Percentiles rank a stretch among this genome's conserved stretches.
These are phyloP conservation scores for Bergia sp. DNA, from an alignment of 92 coral and sea anemone genomes.

Conservation along the genomic window DNA sequence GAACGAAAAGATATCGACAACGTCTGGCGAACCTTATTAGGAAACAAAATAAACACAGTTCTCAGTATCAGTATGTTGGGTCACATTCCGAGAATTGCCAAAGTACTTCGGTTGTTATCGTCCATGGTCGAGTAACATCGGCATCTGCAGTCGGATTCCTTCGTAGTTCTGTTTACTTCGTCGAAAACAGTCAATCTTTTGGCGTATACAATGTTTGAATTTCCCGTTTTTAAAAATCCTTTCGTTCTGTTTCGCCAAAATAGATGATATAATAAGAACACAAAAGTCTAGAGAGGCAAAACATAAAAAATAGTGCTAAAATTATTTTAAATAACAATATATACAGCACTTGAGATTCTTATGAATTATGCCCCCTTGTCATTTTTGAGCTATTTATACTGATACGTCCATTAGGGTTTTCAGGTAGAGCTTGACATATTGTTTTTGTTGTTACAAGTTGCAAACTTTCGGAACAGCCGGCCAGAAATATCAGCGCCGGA, in stretches of 20 bases:
- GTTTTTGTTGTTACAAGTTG: no score
- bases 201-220: neutral
- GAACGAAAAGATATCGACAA: conserved; percentile 31
- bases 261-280: neutral
- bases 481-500: neutral
- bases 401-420: neutral
- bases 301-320: neutral
- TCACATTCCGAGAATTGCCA: conserved; percentile 43
- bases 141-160: conserved; percentile 29
- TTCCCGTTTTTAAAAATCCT: neutral
- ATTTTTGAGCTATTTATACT: neutral
- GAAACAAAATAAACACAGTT: neutral
- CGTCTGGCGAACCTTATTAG: conserved; percentile 20
- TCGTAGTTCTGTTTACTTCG: neutral
- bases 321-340: no score
- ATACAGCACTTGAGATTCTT: neutral
- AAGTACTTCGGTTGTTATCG: conserved; percentile 38
- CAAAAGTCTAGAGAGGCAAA: neutral
- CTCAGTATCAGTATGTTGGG: conserved; percentile 14
- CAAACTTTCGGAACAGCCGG: neutral
- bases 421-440: no score
- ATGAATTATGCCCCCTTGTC: no score
- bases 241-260: neutral
- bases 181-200: neutral
- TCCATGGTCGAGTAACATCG: conserved; percentile 16